Conservation (phyloP, 2,888 invertebrate species). For the Scelioninae gen. 2 region DNA sequence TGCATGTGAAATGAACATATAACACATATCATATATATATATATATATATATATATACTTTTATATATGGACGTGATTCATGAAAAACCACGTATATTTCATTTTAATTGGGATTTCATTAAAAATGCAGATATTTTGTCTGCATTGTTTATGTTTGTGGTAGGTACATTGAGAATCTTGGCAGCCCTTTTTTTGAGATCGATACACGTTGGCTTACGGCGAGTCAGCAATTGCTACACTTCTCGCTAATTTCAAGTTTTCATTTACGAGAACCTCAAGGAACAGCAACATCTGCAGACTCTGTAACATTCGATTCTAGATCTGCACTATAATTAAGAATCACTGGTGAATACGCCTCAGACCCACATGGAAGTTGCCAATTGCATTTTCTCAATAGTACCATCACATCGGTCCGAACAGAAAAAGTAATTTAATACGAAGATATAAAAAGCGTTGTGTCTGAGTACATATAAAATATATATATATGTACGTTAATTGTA, state of each 20-base stretch:
- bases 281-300: conserved; percentile 10
- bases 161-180: background rate
- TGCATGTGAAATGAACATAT: too few relatives aligned
- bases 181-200: conserved; percentile 3
- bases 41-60: too few relatives aligned
- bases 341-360: background rate
- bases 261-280: conserved; percentile 2
- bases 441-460: too few relatives aligned
- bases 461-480: too few relatives aligned
- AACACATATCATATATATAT: too few relatives aligned
- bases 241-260: conserved; percentile 11
- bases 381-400: conserved; percentile 14
- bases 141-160: conserved; percentile 12
- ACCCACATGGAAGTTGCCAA: conserved; percentile 18
- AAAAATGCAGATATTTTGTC: conserved; percentile 3
- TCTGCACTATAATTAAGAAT: conserved; percentile 20
- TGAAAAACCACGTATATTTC: too few relatives aligned
- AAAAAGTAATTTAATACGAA: too few relatives aligned
- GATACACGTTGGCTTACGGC: conserved; percentile 11
- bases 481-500: too few relatives aligned
- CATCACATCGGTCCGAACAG: background rate
- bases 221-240: conserved; percentile 17
- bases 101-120: too few relatives aligned
- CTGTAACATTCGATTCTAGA: conserved; percentile 8
- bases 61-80: too few relatives aligned